Base-by-base conservation (phyloP, 2,113 vertebrate genomes). In the Plotosus lineatus region DNA sequence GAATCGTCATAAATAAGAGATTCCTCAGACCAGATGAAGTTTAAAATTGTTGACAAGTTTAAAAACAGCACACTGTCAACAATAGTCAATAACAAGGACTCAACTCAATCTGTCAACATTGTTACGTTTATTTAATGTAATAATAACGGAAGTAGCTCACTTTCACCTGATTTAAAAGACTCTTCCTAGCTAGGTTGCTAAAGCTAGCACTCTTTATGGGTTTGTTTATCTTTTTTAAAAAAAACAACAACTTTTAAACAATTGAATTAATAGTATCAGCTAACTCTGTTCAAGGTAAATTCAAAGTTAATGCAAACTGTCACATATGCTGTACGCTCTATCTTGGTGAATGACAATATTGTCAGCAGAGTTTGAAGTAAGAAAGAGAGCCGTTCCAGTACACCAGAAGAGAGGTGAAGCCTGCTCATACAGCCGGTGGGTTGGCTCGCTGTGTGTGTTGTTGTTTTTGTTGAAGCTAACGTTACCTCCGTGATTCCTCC, bases 401-500 rank as follows among this genome's bases (percentile, higher is more conserved):
- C 44, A 46, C 44, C 12, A 46, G 44, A 46, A 3, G 1, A 23
- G 26, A 51, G 28, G 61, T n/a, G 28, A 51, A 44, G 50, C 36
- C 3, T 36, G 76, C 28, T 15, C 7, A n/a, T 6, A 31, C 11
- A 51, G 38, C 33, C 44, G 73, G 69, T 72, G 19, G 28, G 19
- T 44, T 44, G 9, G n/a, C 63, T 53, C 46, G 5, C 26, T 10
- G 28, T 58, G 68, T 84, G 66, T 77, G 33, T 17, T 26, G 26
- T 15, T 6, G 3, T 40, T 15, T 74, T 33, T 48, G 38, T 71
- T n/a, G n/a, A n/a, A 50, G 60, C 73, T 36, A 56, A 38, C 31
- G 33, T 86, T 90, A 92, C 92, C 92, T 92, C 89, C 55, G 73
- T 31, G 42, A 50, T 33, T 61, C 77, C 78, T 76, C 86, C 82